Conservation (phyloP, 2,888 invertebrate genomes). For the Rhagophthalmus giganteus region DNA sequence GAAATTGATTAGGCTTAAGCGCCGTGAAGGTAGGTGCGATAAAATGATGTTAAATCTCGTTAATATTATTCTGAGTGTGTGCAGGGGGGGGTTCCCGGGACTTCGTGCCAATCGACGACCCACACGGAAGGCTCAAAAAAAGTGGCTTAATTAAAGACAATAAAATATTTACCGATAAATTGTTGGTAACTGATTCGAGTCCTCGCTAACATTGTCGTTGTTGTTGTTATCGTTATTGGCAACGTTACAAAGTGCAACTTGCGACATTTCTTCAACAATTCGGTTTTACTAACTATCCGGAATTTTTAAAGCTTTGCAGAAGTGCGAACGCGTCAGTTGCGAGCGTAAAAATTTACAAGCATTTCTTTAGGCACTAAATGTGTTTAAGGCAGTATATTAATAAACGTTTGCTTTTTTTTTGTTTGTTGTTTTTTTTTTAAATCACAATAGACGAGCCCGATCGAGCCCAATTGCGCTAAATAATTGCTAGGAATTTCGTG, state of each 20-base stretch:
- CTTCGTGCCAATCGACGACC: no score
- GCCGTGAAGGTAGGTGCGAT: no score
- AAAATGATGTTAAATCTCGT: no score
- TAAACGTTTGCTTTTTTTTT: no score
- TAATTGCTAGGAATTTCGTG: slow-evolving; percentile 3
- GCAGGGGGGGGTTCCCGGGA: no score
- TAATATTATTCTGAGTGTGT: no score
- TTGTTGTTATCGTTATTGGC: slow-evolving; percentile 66
- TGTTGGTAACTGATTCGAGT: slow-evolving; percentile 82
- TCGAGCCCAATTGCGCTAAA: slow-evolving; percentile 1
- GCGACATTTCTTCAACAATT: slow-evolving; percentile 63
- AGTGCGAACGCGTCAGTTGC: slow-evolving; percentile 7
- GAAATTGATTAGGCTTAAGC: no score
- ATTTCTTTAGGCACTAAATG: slow-evolving; percentile 26
- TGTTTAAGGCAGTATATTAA: slow-evolving; percentile 24
- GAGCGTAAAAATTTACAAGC: slow-evolving; percentile 14
- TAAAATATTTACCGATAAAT: slow-evolving; percentile 78
- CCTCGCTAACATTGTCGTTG: slow-evolving; percentile 82
- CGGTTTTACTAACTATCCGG: slow-evolving; percentile 1
- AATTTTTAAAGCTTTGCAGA: slow-evolving; percentile 16
- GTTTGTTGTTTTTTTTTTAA: no score
- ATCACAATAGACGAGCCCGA: slow-evolving; percentile 17
- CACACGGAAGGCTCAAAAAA: neutral
- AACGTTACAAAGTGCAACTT: slow-evolving; percentile 72
- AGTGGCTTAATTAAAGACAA: neutral